A percentile compares a stretch with the other conserved stretches of the same genome.
These are phyloP conservation scores for Tapirus terrestris DNA, from an alignment of 2,113 vertebrate genomes.

Conservation along the genomic window DNA sequence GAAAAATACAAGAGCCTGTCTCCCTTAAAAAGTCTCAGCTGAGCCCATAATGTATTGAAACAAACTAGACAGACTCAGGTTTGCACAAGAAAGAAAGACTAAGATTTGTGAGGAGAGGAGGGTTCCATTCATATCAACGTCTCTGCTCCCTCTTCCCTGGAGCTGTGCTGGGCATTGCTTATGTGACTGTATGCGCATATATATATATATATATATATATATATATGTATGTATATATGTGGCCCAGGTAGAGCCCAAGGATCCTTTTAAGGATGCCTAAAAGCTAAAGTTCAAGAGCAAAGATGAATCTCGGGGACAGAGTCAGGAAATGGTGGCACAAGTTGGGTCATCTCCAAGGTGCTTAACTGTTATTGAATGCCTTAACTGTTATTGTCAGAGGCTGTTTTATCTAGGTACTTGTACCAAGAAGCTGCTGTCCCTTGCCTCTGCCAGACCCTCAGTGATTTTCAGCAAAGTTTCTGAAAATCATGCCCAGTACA, in stretches of 20 bases:
- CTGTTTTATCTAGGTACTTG: background rate
- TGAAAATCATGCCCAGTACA: background rate
- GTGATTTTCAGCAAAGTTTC: slow-evolving; percentile 2
- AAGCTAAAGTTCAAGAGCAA: slow-evolving; percentile 6
- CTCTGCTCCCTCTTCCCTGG: background rate
- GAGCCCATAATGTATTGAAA: background rate
- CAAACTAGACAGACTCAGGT: background rate
- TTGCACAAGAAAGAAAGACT: background rate
- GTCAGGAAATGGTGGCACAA: background rate
- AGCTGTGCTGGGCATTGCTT: background rate
- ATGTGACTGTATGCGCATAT: too few relatives aligned
- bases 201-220: too few relatives aligned
- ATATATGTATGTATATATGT: background rate
- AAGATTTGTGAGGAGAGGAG: background rate
- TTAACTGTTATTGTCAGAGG: background rate
- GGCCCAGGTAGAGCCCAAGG: background rate
- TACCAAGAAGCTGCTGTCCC: background rate
- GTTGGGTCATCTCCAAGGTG: background rate
- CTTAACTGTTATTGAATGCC: background rate
- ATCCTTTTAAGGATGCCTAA: background rate
- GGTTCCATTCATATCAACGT: background rate
- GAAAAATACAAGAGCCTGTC: background rate
- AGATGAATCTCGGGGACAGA: background rate
- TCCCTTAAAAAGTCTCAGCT: background rate
- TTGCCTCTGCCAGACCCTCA: background rate